Conservation (phyloP, 1,140 invertebrate genomes). For the Lepidurus apus region DNA sequence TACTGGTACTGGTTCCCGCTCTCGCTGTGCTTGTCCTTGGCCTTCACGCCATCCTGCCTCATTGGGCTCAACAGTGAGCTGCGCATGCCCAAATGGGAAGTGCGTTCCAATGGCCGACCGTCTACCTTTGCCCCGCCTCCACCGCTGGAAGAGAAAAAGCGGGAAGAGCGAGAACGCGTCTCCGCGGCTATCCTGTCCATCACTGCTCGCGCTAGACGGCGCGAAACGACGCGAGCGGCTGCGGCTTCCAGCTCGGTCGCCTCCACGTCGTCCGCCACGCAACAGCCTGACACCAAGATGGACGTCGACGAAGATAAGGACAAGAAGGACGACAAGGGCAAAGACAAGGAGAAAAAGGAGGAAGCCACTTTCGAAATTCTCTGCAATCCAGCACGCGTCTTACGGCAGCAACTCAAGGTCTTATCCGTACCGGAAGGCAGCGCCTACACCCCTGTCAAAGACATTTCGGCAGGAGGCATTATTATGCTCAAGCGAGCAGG, state of each 20-base stretch:
- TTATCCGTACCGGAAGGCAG: conserved; percentile 72
- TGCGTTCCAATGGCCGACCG: conserved; percentile 88
- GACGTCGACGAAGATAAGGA: conserved; percentile 54
- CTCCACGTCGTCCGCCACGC: conserved; percentile 30
- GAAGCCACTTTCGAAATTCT: conserved; percentile 85
- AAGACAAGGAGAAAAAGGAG: conserved; percentile 52
- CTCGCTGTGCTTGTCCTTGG: conserved; percentile 88
- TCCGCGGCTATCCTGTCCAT: conserved; percentile 96
- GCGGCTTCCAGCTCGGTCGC: conserved; percentile 45
- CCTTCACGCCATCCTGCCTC: conserved; percentile 93
- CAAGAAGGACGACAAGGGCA: conserved; percentile 49
- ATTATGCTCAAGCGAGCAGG: conserved; percentile 79
- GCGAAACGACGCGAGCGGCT: conserved; percentile 59
- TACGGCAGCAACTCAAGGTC: conserved; percentile 88
- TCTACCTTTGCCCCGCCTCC: conserved; percentile 95
- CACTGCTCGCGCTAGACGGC: conserved; percentile 79
- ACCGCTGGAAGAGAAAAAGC: conserved; percentile 94
- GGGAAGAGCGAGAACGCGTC: conserved; percentile 90
- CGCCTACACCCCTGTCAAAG: conserved; percentile 80
- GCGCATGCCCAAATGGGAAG: conserved; percentile 92
- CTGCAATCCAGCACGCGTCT: conserved; percentile 85
- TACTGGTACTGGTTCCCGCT: conserved; percentile 99
- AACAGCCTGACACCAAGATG: conserved; percentile 58
- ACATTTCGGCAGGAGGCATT: conserved; percentile 89
- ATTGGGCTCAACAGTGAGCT: conserved; percentile 92